phyloP scores from a whole-genome alignment of 2,797 vertebrate species.

The Cyprinodon diabolis region DNA sequence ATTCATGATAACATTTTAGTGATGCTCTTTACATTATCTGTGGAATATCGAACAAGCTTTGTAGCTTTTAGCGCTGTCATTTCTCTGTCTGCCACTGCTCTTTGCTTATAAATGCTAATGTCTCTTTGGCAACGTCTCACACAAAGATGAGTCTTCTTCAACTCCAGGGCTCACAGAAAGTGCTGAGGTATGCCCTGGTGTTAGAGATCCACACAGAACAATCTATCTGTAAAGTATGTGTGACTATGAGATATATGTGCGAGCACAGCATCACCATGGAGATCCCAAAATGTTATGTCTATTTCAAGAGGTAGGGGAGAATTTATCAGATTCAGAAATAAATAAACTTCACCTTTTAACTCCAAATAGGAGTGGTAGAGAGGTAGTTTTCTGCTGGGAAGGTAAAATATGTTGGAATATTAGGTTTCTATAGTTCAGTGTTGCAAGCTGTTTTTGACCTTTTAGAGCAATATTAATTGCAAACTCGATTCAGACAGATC shows the following conservation, averaged over 20 bases:
- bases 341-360: constrained; percentile 46
- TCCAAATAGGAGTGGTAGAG: background rate
- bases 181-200: background rate
- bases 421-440: background rate
- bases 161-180: constrained; percentile 33
- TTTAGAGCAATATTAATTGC: constrained; percentile 29
- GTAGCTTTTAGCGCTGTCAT: background rate
- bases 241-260: constrained; percentile 24
- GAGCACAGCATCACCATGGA: constrained; percentile 41
- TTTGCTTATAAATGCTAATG: constrained; percentile 2
- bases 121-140: background rate
- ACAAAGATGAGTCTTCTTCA: constrained; percentile 10
- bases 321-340: constrained; percentile 44
- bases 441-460: constrained; percentile 50
- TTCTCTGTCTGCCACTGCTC: background rate
- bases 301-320: background rate
- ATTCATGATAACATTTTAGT: background rate
- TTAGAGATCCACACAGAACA: constrained; percentile 40
- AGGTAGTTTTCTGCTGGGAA: background rate
- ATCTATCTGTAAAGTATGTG: constrained; percentile 64
- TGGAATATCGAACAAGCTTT: background rate
- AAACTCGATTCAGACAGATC: constrained; percentile 22
- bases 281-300: constrained; percentile 53
- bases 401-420: background rate
- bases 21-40: background rate